A percentile compares a stretch with the other conserved stretches of the same genome.
These are phyloP conservation scores for Cyprinodon diabolis DNA, from an alignment of 2,797 vertebrate genomes.

Conservation along the genomic window DNA sequence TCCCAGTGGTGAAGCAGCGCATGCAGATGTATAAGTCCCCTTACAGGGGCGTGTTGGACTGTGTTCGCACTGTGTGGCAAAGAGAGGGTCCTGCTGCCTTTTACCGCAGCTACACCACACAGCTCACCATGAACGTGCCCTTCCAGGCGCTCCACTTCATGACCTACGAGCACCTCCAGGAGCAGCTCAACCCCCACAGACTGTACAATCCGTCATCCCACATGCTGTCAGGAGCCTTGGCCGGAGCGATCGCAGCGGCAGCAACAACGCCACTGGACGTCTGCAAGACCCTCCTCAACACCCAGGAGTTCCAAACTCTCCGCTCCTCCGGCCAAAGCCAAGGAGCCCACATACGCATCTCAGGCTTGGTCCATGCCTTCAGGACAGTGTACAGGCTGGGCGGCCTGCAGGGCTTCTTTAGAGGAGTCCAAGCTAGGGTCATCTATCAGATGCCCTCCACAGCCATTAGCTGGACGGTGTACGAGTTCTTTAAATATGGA, in stretches of 20 bases:
- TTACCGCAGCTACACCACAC: constrained; percentile 98
- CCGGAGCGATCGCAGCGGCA: constrained; percentile 94
- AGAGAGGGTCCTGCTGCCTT: constrained; percentile 92
- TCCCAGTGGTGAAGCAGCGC: constrained; percentile 95
- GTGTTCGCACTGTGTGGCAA: constrained; percentile 90
- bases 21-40: constrained; percentile 99
- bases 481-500: constrained; percentile 98
- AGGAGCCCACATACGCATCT: constrained; percentile 93
- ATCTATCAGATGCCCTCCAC: constrained; percentile 99
- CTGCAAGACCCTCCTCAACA: constrained; percentile 99
- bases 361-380: constrained; percentile 97
- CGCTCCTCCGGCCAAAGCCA: constrained; percentile 60
- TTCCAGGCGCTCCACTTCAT: constrained; percentile 99
- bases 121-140: constrained; percentile 98
- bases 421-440: constrained; percentile 93
- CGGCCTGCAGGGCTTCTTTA: constrained; percentile 93
- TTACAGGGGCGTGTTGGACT: constrained; percentile 91
- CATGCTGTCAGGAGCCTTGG: constrained; percentile 91
- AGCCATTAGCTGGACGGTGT: constrained; percentile 97
- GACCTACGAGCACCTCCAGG: constrained; percentile 97
- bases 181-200: constrained; percentile 96
- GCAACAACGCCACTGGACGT: constrained; percentile 96
- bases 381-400: constrained; percentile 98
- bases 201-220: constrained; percentile 95
- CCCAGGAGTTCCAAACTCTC: constrained; percentile 91